A percentile compares a stretch with the other conserved stretches of the same genome.
phyloP scores from a whole-genome alignment of 2,888 invertebrate genomes.

The Agonopterix heracliana region DNA sequence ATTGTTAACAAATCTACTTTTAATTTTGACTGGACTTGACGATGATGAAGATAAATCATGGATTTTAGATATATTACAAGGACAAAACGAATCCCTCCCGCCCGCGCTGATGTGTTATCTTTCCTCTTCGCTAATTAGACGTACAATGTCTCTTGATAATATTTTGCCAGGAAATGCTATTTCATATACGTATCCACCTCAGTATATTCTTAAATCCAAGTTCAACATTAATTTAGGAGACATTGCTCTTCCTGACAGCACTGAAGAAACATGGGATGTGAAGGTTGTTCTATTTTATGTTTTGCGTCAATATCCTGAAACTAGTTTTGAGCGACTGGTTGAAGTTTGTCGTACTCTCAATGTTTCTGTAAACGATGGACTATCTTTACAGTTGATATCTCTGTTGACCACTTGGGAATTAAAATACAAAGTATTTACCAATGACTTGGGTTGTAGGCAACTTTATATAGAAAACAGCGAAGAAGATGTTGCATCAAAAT shows the following conservation, averaged over 20 bases:
- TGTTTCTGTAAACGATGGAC: slow-evolving; percentile 53
- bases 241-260: slow-evolving; percentile 56
- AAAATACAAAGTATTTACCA: slow-evolving; percentile 47
- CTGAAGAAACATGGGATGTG: slow-evolving; percentile 67
- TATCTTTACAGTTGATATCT: slow-evolving; percentile 59
- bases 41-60: slow-evolving; percentile 31
- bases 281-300: slow-evolving; percentile 64
- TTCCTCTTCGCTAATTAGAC: slow-evolving; percentile 40
- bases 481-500: slow-evolving; percentile 39
- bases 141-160: slow-evolving; percentile 40
- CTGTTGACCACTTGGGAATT: slow-evolving; percentile 59
- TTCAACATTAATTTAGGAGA: slow-evolving; percentile 63
- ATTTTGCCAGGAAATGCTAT: slow-evolving; percentile 40
- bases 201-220: slow-evolving; percentile 55
- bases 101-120: slow-evolving; percentile 43
- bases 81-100: slow-evolving; percentile 47
- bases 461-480: slow-evolving; percentile 45
- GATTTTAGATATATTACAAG: slow-evolving; percentile 47
- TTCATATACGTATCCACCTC: slow-evolving; percentile 50
- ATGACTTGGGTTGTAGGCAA: slow-evolving; percentile 46
- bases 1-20: slow-evolving; percentile 46
- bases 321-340: slow-evolving; percentile 40
- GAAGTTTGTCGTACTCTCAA: slow-evolving; percentile 57
- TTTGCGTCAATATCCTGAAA: slow-evolving; percentile 51
- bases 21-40: slow-evolving; percentile 35